Percentiles rank a stretch among this genome's conserved stretches.
Conservation (phyloP, 2,888 invertebrate species). For the Drosophila flavopinicola region DNA sequence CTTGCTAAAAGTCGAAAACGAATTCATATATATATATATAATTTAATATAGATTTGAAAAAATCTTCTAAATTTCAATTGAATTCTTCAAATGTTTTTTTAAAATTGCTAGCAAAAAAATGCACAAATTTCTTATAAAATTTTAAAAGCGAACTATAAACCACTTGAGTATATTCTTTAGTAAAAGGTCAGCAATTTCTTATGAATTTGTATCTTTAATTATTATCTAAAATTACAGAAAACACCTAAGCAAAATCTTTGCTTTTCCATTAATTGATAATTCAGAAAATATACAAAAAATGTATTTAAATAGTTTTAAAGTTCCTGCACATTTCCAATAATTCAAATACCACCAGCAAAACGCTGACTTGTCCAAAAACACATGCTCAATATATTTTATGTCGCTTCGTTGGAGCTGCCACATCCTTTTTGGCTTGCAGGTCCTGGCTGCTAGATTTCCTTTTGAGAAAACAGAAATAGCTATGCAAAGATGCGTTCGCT, state of each 20-base stretch:
- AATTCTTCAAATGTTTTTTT: too few relatives aligned
- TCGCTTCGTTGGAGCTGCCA: slow-evolving; percentile 32
- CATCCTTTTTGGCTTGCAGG: background rate
- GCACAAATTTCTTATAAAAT: too few relatives aligned
- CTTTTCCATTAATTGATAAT: too few relatives aligned
- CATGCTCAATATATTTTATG: slow-evolving; percentile 44
- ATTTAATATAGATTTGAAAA: too few relatives aligned
- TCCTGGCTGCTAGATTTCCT: background rate
- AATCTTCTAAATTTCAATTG: too few relatives aligned
- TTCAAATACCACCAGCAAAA: slow-evolving; percentile 2
- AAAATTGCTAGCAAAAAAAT: too few relatives aligned
- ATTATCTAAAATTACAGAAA: too few relatives aligned
- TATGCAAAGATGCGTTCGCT: slow-evolving; percentile 48
- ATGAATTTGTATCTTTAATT: too few relatives aligned
- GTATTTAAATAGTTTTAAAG: background rate
- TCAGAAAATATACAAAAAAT: background rate
- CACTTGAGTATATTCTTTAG: too few relatives aligned
- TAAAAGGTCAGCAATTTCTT: too few relatives aligned
- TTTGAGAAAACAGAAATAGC: slow-evolving; percentile 23
- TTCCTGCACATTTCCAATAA: background rate
- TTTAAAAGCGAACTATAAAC: too few relatives aligned
- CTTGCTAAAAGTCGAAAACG: background rate
- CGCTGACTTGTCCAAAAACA: slow-evolving; percentile 17
- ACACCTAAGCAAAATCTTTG: too few relatives aligned
- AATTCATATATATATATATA: background rate